Percentiles rank a stretch among this genome's conserved stretches.
Conservation (phyloP, 2,797 vertebrate species). For the Poeciliopsis infans region DNA sequence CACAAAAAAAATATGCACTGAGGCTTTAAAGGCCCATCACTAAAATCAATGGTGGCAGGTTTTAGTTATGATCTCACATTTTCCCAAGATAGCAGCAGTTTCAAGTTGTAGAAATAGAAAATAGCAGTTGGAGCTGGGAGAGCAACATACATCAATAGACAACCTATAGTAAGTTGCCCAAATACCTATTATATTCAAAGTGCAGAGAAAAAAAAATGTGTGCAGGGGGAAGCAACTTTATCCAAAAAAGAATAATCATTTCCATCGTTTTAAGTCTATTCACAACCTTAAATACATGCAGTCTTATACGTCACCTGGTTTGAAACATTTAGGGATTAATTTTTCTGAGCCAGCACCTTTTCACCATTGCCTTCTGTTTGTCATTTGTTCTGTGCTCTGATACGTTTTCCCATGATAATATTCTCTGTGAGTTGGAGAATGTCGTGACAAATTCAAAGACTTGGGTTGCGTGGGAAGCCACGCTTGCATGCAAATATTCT, state of each 20-base stretch:
- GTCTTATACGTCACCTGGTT: slow-evolving; percentile 18
- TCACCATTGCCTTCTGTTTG: slow-evolving; percentile 12
- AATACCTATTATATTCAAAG: slow-evolving; percentile 14
- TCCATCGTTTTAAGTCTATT: slow-evolving; percentile 16
- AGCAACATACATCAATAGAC: background rate
- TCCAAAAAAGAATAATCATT: slow-evolving; percentile 53
- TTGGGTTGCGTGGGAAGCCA: slow-evolving; percentile 18
- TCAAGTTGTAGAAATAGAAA: slow-evolving; percentile 26
- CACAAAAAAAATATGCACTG: slow-evolving; percentile 18
- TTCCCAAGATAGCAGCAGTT: slow-evolving; percentile 6
- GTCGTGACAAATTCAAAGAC: slow-evolving; percentile 46
- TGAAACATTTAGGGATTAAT: slow-evolving; percentile 46
- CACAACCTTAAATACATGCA: background rate
- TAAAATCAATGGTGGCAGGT: background rate
- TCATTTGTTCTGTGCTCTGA: slow-evolving; percentile 24
- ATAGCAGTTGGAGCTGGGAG: background rate
- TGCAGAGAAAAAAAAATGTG: slow-evolving; percentile 31
- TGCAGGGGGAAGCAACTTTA: slow-evolving; percentile 37
- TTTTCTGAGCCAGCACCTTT: slow-evolving; percentile 40
- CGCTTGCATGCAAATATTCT: background rate
- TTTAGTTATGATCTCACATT: slow-evolving; percentile 9
- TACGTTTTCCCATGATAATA: slow-evolving; percentile 36
- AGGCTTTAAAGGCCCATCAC: slow-evolving; percentile 7
- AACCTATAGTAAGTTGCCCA: background rate
- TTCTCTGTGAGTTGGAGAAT: slow-evolving; percentile 39